A percentile compares a stretch with the other conserved stretches of the same genome.
Conservation (phyloP, 2,888 invertebrate genomes). For the Zaprionus obscuricornis region DNA sequence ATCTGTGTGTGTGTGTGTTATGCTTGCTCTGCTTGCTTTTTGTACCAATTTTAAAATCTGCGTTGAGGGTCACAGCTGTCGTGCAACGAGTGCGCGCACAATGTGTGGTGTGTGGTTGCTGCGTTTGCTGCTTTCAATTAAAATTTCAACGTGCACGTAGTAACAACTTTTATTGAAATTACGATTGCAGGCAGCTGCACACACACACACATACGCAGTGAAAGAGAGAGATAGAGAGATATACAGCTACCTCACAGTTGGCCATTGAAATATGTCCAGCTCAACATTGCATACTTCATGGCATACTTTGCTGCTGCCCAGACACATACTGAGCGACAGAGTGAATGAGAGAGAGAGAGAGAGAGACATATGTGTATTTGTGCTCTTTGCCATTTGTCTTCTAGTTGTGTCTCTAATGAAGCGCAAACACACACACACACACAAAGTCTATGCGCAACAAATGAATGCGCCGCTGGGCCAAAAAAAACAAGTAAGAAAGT, state of each 20-base stretch:
- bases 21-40: slow-evolving; percentile 45
- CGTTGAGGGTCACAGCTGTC: slow-evolving; percentile 67
- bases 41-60: slow-evolving; percentile 48
- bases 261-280: slow-evolving; percentile 47
- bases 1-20: too few relatives aligned
- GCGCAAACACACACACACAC: slow-evolving; percentile 48
- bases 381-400: slow-evolving; percentile 35
- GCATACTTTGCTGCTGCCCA: slow-evolving; percentile 62
- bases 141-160: slow-evolving; percentile 76
- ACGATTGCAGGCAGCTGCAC: slow-evolving; percentile 62
- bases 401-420: slow-evolving; percentile 60
- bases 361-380: slow-evolving; percentile 30
- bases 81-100: slow-evolving; percentile 46
- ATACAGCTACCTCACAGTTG: slow-evolving; percentile 3
- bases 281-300: slow-evolving; percentile 45
- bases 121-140: slow-evolving; percentile 78
- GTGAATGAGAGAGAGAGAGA: slow-evolving; percentile 25
- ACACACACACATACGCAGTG: slow-evolving; percentile 27
- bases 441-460: slow-evolving; percentile 46
- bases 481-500: too few relatives aligned
- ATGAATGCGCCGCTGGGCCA: slow-evolving; percentile 26
- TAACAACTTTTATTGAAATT: slow-evolving; percentile 80
- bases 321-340: too few relatives aligned
- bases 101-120: too few relatives aligned
- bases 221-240: slow-evolving; percentile 1